A percentile compares a stretch with the other conserved stretches of the same genome.
These are phyloP conservation scores for Corella eumyota DNA, from an alignment of 23 tunicate genomes.

Conservation along the genomic window DNA sequence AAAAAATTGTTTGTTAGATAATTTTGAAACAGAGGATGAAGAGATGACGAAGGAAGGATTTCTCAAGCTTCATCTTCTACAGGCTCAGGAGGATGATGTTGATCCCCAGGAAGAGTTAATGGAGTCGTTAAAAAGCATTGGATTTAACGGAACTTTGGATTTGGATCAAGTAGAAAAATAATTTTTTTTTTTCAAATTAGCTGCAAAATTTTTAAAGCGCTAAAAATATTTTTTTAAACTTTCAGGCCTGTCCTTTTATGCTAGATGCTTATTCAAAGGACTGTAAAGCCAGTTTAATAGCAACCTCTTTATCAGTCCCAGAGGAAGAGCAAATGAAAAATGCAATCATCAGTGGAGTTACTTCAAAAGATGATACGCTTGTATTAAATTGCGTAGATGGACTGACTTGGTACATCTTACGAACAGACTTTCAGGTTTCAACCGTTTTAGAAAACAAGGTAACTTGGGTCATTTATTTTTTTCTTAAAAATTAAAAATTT, in stretches of 20 bases:
- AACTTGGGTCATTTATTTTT: neutral
- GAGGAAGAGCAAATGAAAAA: slow-evolving; percentile 3
- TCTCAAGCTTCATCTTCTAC: slow-evolving; percentile 39
- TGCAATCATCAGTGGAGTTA: slow-evolving; percentile 10
- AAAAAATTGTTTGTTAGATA: neutral
- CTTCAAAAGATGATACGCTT: slow-evolving; percentile 7
- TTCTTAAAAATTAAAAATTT: neutral
- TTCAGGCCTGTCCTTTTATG: slow-evolving; percentile 36
- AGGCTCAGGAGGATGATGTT: slow-evolving; percentile 37
- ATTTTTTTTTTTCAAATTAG: no score
- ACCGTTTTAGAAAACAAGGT: slow-evolving; percentile 21
- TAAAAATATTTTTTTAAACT: neutral
- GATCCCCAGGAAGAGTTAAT: slow-evolving; percentile 28
- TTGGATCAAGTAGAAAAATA: no score
- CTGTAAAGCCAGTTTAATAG: slow-evolving; percentile 9
- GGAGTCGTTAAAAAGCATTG: slow-evolving; percentile 25
- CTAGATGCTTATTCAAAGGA: slow-evolving; percentile 18
- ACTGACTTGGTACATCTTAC: slow-evolving; percentile 24
- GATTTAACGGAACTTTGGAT: slow-evolving; percentile 26
- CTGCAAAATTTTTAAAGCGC: neutral
- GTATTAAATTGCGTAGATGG: neutral
- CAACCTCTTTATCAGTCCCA: neutral
- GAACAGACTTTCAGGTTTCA: slow-evolving; percentile 11
- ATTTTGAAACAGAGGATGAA: slow-evolving; percentile 33
- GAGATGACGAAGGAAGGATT: slow-evolving; percentile 45